These are phyloP conservation scores for Holacanthus passer DNA, from an alignment of 2,113 vertebrate genomes.

Conservation along the genomic window DNA sequence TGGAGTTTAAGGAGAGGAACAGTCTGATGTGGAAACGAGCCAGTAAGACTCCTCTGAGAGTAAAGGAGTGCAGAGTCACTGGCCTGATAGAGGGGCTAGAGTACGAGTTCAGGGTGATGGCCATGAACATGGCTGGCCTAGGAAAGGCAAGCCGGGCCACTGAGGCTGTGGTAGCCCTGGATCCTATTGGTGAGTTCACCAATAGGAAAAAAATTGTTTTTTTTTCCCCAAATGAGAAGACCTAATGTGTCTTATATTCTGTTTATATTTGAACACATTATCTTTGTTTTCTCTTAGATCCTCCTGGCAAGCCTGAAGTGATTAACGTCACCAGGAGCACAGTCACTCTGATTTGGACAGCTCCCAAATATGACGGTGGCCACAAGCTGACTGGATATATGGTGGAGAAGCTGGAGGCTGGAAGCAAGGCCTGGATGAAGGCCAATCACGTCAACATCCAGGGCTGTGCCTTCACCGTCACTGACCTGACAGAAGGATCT, in stretches of 20 bases:
- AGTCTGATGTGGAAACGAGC: constrained; percentile 98
- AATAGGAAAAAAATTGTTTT: no score
- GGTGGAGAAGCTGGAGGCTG: constrained; percentile 94
- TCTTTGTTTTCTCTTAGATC: constrained; percentile 85
- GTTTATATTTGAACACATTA: background rate
- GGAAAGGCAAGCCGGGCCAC: constrained; percentile 95
- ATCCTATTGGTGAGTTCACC: constrained; percentile 94
- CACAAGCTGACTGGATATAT: constrained; percentile 96
- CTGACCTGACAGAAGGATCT: constrained; percentile 92
- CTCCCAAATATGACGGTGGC: constrained; percentile 97
- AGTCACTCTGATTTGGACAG: constrained; percentile 96
- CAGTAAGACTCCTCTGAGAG: constrained; percentile 91
- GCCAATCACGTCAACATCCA: constrained; percentile 97
- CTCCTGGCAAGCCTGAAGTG: constrained; percentile 97
- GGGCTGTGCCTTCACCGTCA: constrained; percentile 94
- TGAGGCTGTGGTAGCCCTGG: constrained; percentile 93
- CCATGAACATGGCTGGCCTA: constrained; percentile 95
- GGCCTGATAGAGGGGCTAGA: constrained; percentile 96
- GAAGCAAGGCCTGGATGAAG: constrained; percentile 94
- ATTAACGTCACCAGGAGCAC: constrained; percentile 94
- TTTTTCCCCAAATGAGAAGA: background rate
- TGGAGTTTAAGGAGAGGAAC: constrained; percentile 97
- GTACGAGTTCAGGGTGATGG: constrained; percentile 99
- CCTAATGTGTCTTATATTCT: background rate
- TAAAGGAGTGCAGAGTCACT: constrained; percentile 96